These are phyloP conservation scores for Drosophila paucipuncta DNA, from an alignment of 2,888 invertebrate genomes.

Conservation along the genomic window DNA sequence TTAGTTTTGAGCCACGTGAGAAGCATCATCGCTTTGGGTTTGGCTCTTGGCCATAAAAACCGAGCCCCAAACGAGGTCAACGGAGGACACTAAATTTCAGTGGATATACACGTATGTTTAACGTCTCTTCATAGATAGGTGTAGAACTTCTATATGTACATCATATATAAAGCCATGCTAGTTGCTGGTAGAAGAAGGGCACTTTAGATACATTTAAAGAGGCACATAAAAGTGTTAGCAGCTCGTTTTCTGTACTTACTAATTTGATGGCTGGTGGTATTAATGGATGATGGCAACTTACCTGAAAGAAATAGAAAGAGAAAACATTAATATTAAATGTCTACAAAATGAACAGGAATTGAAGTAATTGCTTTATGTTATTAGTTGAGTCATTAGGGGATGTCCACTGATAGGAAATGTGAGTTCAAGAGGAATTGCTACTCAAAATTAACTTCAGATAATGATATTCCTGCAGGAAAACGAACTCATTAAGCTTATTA, in stretches of 20 bases:
- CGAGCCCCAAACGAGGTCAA: slow-evolving; percentile 78
- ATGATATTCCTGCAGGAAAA: neutral
- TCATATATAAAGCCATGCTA: slow-evolving; percentile 12
- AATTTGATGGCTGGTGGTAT: slow-evolving; percentile 78
- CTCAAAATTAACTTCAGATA: slow-evolving; percentile 21
- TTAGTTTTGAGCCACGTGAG: slow-evolving; percentile 81
- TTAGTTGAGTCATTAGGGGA: slow-evolving; percentile 42
- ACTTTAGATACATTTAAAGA: slow-evolving; percentile 67
- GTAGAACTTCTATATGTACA: slow-evolving; percentile 13
- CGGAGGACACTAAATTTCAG: slow-evolving; percentile 75
- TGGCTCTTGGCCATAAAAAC: slow-evolving; percentile 68
- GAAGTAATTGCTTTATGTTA: slow-evolving; percentile 53
- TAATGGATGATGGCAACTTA: slow-evolving; percentile 77
- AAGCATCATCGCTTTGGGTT: slow-evolving; percentile 72
- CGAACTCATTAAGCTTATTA: slow-evolving; percentile 17
- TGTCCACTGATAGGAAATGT: slow-evolving; percentile 23
- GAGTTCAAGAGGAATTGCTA: slow-evolving; percentile 33
- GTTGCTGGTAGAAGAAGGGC: neutral
- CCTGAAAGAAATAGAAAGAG: slow-evolving; percentile 59
- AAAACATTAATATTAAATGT: slow-evolving; percentile 56
- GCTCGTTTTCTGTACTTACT: slow-evolving; percentile 80
- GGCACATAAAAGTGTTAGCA: slow-evolving; percentile 77
- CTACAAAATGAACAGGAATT: slow-evolving; percentile 43
- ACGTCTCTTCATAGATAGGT: slow-evolving; percentile 14
- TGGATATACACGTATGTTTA: slow-evolving; percentile 42